These are phyloP conservation scores for Leucosticte australis DNA, from an alignment of 2,113 vertebrate genomes.

Conservation along the genomic window DNA sequence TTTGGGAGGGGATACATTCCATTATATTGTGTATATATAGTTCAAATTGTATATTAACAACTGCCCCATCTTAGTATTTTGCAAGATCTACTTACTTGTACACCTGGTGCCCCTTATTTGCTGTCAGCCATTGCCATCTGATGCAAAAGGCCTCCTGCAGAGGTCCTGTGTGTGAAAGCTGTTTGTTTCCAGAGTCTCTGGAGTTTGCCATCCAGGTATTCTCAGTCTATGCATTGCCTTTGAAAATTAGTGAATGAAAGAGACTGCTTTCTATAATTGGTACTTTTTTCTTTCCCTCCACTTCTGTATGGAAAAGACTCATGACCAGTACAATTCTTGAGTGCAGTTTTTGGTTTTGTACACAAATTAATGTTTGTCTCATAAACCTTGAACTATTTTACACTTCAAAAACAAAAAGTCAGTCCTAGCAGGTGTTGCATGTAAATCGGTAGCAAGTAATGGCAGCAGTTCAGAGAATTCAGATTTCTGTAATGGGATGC, in stretches of 20 bases:
- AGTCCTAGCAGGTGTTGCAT: slow-evolving; percentile 75
- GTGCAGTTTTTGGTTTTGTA: slow-evolving; percentile 62
- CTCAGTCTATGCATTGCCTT: slow-evolving; percentile 56
- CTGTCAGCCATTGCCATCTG: slow-evolving; percentile 31
- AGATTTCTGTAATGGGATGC: slow-evolving; percentile 70
- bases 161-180: background rate
- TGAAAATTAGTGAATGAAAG: background rate
- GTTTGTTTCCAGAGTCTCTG: background rate
- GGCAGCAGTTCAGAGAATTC: slow-evolving; percentile 67
- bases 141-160: slow-evolving; percentile 30
- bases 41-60: slow-evolving; percentile 73
- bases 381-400: slow-evolving; percentile 59
- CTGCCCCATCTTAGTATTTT: slow-evolving; percentile 72
- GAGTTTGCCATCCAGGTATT: slow-evolving; percentile 45
- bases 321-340: slow-evolving; percentile 69
- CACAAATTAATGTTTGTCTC: slow-evolving; percentile 61
- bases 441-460: slow-evolving; percentile 70
- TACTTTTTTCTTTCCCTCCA: background rate
- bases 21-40: slow-evolving; percentile 75
- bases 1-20: slow-evolving; percentile 78
- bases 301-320: slow-evolving; percentile 50
- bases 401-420: slow-evolving; percentile 45
- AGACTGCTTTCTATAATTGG: background rate
- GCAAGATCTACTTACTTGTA: background rate
- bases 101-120: slow-evolving; percentile 65